Evolutionary conservation across 2,888 invertebrate species (phyloP).

Genomic region (Achlya flavicornis): DNA sequence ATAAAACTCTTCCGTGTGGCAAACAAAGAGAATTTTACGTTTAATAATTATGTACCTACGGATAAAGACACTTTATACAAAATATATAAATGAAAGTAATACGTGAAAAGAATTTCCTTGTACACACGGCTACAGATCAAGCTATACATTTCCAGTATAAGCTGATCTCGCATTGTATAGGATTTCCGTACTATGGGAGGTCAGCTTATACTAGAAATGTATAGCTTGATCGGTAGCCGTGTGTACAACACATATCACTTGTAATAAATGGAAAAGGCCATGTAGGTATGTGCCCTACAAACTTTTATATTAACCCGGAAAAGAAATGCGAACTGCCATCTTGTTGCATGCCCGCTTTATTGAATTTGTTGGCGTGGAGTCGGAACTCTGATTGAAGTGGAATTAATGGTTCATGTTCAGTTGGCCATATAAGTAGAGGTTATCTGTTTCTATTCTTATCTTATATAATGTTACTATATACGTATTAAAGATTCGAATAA

Average conservation of each 20-base stretch:
- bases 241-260: neutral
- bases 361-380: slow-evolving; percentile 2
- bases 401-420: neutral
- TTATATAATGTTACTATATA: neutral
- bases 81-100: no score
- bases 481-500: no score
- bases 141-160: no score
- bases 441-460: neutral
- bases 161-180: no score
- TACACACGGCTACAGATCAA: no score
- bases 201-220: no score
- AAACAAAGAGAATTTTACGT: no score
- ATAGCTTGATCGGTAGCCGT: no score
- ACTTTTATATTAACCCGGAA: slow-evolving; percentile 3
- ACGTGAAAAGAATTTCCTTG: neutral
- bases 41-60: no score
- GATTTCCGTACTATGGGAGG: no score
- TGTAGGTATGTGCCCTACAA: neutral
- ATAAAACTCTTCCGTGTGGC: no score
- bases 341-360: neutral
- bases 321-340: neutral
- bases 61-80: no score
- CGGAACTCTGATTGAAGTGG: neutral
- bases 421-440: neutral
- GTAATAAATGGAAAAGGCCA: neutral